Evolutionary conservation across 2,797 vertebrate genomes (phyloP).

Genomic region (Dendrocincla fuliginosa): DNA sequence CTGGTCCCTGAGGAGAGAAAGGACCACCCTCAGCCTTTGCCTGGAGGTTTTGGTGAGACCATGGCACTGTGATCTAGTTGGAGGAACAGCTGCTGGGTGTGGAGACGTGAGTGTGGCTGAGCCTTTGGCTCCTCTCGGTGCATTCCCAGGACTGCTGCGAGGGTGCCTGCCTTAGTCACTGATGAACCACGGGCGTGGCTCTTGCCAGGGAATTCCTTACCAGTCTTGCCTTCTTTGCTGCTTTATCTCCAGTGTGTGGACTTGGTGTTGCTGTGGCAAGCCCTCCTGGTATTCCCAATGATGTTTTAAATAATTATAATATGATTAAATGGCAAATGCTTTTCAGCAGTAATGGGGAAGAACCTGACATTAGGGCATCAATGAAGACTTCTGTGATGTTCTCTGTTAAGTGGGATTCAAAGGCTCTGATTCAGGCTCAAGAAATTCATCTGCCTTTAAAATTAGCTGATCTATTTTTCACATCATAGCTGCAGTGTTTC

Average conservation of each 20-base stretch:
- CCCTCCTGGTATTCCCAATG: neutral
- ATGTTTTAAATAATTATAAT: neutral
- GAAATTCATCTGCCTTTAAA: slow-evolving; percentile 31
- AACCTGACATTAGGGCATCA: neutral
- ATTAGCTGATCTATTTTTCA: slow-evolving; percentile 38
- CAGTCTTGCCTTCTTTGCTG: neutral
- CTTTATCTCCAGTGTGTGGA: neutral
- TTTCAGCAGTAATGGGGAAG: neutral
- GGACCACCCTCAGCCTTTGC: neutral
- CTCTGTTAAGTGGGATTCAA: neutral
- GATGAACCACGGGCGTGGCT: neutral
- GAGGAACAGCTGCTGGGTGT: neutral
- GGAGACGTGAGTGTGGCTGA: neutral
- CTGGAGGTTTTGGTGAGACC: neutral
- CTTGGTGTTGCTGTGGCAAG: neutral
- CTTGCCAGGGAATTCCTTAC: neutral
- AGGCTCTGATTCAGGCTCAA: neutral
- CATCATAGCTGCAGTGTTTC: slow-evolving; percentile 2
- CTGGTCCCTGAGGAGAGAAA: neutral
- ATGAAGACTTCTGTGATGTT: neutral
- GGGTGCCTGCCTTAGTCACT: neutral
- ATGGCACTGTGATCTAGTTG: neutral
- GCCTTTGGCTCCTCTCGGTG: neutral
- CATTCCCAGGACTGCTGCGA: neutral
- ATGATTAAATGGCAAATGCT: neutral